Percentiles rank a stretch among this genome's conserved stretches.
These are phyloP conservation scores for Pristionchus pacificus DNA, from an alignment of 1,140 invertebrate genomes.

Conservation along the genomic window DNA sequence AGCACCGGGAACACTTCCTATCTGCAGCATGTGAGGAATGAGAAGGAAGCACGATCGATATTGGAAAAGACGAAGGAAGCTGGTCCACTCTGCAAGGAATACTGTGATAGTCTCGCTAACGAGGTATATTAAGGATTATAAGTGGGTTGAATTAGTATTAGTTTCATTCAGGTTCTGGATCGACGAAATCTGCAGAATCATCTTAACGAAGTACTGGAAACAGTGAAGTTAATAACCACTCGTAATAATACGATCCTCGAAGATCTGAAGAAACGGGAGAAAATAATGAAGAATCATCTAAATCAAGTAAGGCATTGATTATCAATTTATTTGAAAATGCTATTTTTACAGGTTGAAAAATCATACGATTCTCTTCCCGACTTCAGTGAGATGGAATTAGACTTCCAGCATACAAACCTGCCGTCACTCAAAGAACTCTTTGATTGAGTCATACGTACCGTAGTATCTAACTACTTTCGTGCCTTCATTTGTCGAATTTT, in stretches of 20 bases:
- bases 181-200: conserved; percentile 19
- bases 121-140: no score
- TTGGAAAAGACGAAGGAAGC: conserved; percentile 27
- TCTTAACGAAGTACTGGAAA: conserved; percentile 14
- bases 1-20: conserved; percentile 41
- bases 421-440: conserved; percentile 18
- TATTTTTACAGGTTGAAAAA: conserved; percentile 22
- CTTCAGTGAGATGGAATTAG: conserved; percentile 1
- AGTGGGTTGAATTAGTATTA: conserved; percentile 6
- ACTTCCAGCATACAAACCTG: not conserved
- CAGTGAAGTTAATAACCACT: conserved; percentile 11
- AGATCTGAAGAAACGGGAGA: conserved; percentile 21
- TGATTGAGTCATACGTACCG: not conserved
- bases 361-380: conserved; percentile 23
- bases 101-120: conserved; percentile 19
- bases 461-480: not conserved
- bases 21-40: conserved; percentile 31
- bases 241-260: conserved; percentile 15
- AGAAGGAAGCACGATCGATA: conserved; percentile 30
- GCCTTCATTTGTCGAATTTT: conserved; percentile 1
- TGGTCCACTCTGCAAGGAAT: conserved; percentile 15
- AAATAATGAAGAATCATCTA: conserved; percentile 18
- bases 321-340: no score
- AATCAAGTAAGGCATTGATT: no score
- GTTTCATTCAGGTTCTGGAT: conserved; percentile 8